Evolutionary conservation across 1,140 invertebrate species (phyloP), one percentile per base, ranked within the genome.

Genomic region (Euura saliciscinereae): DNA sequence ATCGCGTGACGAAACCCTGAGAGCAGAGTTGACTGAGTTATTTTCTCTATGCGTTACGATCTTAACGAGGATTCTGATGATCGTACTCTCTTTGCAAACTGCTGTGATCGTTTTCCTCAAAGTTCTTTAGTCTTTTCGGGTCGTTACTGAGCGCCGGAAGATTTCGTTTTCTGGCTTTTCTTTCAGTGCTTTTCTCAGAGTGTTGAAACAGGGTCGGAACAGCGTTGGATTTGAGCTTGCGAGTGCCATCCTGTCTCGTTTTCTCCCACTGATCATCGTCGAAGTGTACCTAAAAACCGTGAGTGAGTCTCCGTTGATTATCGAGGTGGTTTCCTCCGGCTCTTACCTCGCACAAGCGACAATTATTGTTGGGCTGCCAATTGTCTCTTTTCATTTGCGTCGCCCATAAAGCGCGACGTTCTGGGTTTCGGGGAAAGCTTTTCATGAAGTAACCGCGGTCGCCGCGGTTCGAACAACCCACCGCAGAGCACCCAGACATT

Each of bases 231-330:
- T 75, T 75, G 28, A 75, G 70, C 46, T 75, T 75, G 5, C 68
- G 59, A 42, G 71, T 69, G 6, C 74, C 74, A 67, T 75, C 74
- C 45, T 70, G 71, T 70, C 74, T 75, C 2, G 65, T 70, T 67
- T 75, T 75, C 72, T 75, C 74, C 74, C 74, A 75, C 70, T 72
- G 71, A 6, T 67, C 28, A 46, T 71, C 43, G 64, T 64, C 71
- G 72, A 75, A 75, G n/a, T 75, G 74, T 43, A 44, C 70, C 74
- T 75, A 13, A 10, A 75, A 66, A 28, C 28, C 28, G 28, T 1
- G 28, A 1, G 28, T 28, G 28, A 28, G 28, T 28, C 28, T 28
- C 28, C 28, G 28, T 28, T 28, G 28, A 28, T 28, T 28, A 28
- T 28, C 28, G 28, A 28, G 28, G 28, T 28, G 28, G 28, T 28